phyloP scores from a whole-genome alignment of 2,797 vertebrate species.

The Gallinago solitaria region DNA sequence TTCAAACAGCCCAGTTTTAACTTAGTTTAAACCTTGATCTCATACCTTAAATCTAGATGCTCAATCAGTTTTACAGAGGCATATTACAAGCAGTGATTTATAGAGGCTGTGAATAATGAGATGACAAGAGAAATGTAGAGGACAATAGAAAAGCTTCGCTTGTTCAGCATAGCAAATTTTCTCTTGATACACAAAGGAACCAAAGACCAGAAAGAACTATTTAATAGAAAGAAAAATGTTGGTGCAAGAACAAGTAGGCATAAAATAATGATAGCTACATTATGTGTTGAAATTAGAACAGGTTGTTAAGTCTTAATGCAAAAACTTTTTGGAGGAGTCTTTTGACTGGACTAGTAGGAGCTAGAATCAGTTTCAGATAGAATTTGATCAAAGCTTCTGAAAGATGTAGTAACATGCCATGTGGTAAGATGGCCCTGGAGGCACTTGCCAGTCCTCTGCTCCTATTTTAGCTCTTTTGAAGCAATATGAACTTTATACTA shows the following conservation, averaged over 20 bases:
- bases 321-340: background rate
- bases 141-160: slow-evolving; percentile 24
- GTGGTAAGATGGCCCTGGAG: background rate
- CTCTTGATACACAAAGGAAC: slow-evolving; percentile 25
- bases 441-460: background rate
- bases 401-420: background rate
- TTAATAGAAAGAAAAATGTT: slow-evolving; percentile 46
- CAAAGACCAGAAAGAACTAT: slow-evolving; percentile 3
- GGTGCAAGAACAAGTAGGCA: background rate
- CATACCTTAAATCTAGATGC: background rate
- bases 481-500: background rate
- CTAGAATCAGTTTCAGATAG: background rate
- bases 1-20: background rate
- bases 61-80: slow-evolving; percentile 15
- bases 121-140: slow-evolving; percentile 26
- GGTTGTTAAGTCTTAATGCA: background rate
- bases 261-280: background rate
- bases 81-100: slow-evolving; percentile 43
- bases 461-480: background rate
- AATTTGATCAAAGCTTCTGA: background rate
- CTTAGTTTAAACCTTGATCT: slow-evolving; percentile 33
- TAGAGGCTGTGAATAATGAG: slow-evolving; percentile 30
- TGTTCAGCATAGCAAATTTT: slow-evolving; percentile 41
- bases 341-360: background rate
- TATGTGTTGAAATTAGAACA: slow-evolving; percentile 6